Base-by-base conservation (phyloP, 2,113 vertebrate species). In the Oriolus oriolus region DNA sequence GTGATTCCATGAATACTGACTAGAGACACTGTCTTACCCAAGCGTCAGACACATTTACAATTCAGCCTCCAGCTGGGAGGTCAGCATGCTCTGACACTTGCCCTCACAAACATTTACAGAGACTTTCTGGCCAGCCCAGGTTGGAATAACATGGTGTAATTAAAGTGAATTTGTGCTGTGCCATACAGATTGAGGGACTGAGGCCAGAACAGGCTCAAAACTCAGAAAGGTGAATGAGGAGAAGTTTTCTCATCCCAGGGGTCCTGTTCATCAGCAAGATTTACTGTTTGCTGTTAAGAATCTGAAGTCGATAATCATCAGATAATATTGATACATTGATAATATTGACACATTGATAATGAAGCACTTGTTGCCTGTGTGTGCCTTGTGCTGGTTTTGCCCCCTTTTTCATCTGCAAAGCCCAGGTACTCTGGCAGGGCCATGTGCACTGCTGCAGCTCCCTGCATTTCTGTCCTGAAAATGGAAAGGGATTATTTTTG, bases 331-430 rank as follows among this genome's bases (percentile, higher is more conserved):
- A n/a, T n/a, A n/a, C n/a, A n/a, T n/a, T n/a, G n/a, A n/a, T n/a
- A n/a, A n/a, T n/a, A n/a, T n/a, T n/a, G n/a, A 63, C 60, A 90
- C 41, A 56, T n/a, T 94, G 75, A 93, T 93, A 97, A 96, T 84
- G 88, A 96, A 95, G 78, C 80, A 93, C 66, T 96, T 66, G 56
- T 90, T 61, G 13, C 33, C 42, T 5, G 4, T 18, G 2, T 20
- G 59, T 52, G 41, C 18, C 13, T 52, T 74, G 57, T 39, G 65
- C 90, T 75, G 57, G 23, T 83, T 93, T 95, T 75, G 12, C 30
- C 86, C 75, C 49, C 35, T 92, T 86, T 93, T n/a, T 33, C 42
- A 13, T 47, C 31, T 49, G 21, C 53, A 83, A 71, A 82, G 41
- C 31, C 47, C 4, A 1, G 41, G 23, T 44, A 23, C 64, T 65